Base-by-base conservation (phyloP, 2,113 vertebrate genomes). In the Mobula hypostoma region DNA sequence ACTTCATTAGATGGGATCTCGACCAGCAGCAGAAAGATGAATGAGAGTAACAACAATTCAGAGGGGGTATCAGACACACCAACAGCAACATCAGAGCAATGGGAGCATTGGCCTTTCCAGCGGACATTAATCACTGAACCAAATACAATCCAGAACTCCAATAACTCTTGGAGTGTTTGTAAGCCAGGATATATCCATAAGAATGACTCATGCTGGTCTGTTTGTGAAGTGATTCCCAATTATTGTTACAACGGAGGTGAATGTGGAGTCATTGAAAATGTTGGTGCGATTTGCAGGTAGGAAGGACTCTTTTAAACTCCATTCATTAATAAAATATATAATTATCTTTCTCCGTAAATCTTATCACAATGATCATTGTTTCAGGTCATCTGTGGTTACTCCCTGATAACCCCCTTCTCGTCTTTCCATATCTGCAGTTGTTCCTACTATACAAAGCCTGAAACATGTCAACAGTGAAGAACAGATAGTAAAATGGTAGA, bases 201-300 rank as follows among this genome's bases (percentile, higher is more conserved):
- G n/a, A 90, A 90, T n/a, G 63, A 90, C 14, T 90, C 85, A 29
- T 90, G 85, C 63, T 90, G 61, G 85, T 90, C 85, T 32, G 29
- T 90, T 15, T 90, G 85, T 68, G 61, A 90, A 90, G 29, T 68
- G 15, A 90, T 32, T 66, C 85, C 85, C 21, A 32, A 90, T 90
- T 90, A 90, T 63, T 90, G 85, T n/a, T 90, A 66, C 29, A 90
- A 90, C 40, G 85, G 85, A 24, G 85, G 61, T 19, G 61, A 66
- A 90, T 90, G 85, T 61, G 61, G 61, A 90, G 29, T 90, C 85
- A 90, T 90, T 32, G 85, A 90, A 90, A 66, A 90, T n/a, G 63
- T 90, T 90, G 85, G 85, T 8, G 85, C 63, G 61, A 66, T 90
- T 32, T 90, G 85, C 85, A 90, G 85, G 85, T 90, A 90, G 29